Percentiles rank a stretch among this genome's conserved stretches.
phyloP scores from a whole-genome alignment of 2,888 invertebrate species.

The Noctua fimbriata region DNA sequence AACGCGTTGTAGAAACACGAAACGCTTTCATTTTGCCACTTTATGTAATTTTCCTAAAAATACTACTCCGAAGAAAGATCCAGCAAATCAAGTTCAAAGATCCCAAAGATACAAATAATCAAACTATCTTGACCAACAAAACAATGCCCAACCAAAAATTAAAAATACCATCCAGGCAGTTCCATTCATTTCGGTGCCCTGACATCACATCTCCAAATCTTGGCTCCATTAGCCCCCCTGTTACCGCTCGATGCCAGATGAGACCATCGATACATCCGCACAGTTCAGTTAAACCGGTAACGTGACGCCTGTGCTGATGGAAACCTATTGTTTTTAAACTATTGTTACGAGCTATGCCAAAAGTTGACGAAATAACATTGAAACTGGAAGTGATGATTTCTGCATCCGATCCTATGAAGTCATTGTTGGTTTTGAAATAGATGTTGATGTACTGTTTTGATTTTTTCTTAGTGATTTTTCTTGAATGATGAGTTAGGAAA shows the following conservation, averaged over 20 bases:
- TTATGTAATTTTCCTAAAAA: neutral
- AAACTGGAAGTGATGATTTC: constrained; percentile 49
- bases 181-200: constrained; percentile 28
- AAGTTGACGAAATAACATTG: constrained; percentile 42
- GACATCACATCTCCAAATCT: constrained; percentile 53
- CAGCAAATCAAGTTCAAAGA: neutral
- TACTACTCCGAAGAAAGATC: neutral
- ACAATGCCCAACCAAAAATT: neutral
- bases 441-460: constrained; percentile 11
- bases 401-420: constrained; percentile 55
- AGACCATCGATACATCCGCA: constrained; percentile 45
- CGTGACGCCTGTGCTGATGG: constrained; percentile 51
- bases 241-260: constrained; percentile 54
- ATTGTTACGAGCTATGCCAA: constrained; percentile 46
- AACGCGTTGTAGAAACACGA: neutral
- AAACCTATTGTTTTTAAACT: constrained; percentile 55
- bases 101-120: neutral
- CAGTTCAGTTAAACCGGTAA: constrained; percentile 50
- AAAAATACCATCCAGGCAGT: constrained; percentile 16
- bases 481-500: neutral
- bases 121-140: neutral
- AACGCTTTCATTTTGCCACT: neutral
- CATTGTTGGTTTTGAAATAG: constrained; percentile 44
- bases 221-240: constrained; percentile 58
- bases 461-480: neutral